phyloP scores from a whole-genome alignment of 2,113 vertebrate species.

The Macroglossus sobrinus region DNA sequence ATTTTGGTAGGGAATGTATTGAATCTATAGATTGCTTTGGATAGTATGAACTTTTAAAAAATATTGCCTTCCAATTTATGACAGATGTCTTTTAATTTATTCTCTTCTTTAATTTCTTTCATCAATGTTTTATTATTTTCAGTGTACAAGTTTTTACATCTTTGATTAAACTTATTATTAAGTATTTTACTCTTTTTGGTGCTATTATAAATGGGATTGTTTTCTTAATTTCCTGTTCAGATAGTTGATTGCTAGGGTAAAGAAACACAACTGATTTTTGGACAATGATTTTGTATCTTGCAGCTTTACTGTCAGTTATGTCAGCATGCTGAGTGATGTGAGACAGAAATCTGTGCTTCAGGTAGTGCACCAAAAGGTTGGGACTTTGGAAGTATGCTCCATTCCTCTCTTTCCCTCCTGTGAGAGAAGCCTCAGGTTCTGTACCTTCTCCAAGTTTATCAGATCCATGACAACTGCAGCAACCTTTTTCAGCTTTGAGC shows the following conservation, averaged over 20 bases:
- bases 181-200: not conserved
- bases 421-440: not conserved
- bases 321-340: not conserved
- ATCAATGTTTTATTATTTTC: not conserved
- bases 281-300: not conserved
- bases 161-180: not conserved
- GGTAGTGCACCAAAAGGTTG: not conserved
- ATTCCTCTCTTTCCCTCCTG: not conserved
- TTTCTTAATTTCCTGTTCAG: not conserved
- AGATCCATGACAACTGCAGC: not conserved
- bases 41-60: not conserved
- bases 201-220: not conserved
- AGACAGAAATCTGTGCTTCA: not conserved
- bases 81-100: not conserved
- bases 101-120: not conserved
- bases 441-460: not conserved
- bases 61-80: not conserved
- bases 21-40: not conserved
- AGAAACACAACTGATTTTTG: not conserved
- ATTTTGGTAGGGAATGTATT: not conserved
- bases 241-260: not conserved
- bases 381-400: not conserved
- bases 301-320: not conserved
- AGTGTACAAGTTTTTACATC: not conserved
- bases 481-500: not conserved